Evolutionary conservation across 1,140 invertebrate genomes (phyloP), one percentile per base, ranked within the genome.

Genomic region (Heliothis subflexa): DNA sequence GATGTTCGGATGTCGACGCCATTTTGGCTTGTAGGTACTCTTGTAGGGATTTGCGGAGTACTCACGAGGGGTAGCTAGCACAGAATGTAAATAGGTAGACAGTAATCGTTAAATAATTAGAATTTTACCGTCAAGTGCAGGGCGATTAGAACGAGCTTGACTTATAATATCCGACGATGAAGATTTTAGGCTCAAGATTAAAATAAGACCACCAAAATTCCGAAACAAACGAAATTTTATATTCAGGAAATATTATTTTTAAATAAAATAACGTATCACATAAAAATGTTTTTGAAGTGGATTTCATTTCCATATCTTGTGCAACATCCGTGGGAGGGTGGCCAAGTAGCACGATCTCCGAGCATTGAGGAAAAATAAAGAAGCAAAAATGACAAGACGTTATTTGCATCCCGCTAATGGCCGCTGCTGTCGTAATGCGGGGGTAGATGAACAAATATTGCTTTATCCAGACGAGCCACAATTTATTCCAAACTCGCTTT

Each of bases 401-500:
- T 94, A 94, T 94, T 93, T 93, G 93, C 92, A 93, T 93, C 91
- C 85, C 91, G 88, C 91, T 94, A 94, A 94, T 94, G 93, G 92
- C 86, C 83, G 87, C 85, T 85, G 85, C 88, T 87, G 84, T 77
- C 91, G 91, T 93, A 93, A 93, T 92, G 91, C 91, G 91, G 90
- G 93, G 91, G 93, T 91, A 93, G 90, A 90, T 91, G 91, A 93
- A 93, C 93, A 94, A 94, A 94, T 94, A 94, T 93, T 93, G 91
- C 92, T 93, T 94, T 93, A 93, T 93, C 92, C 93, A 92, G 88
- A 89, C 88, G 84, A 57, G 74, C 61, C 85, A 89, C 91, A 93
- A 94, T 94, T 94, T 94, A 93, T 94, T 94, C 89, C 89, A 88
- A 93, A 90, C 86, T 89, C 88, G 83, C 87, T 87, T 93, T 90